phyloP scores from a whole-genome alignment of 1,140 invertebrate genomes.

The Ruditapes philippinarum region DNA sequence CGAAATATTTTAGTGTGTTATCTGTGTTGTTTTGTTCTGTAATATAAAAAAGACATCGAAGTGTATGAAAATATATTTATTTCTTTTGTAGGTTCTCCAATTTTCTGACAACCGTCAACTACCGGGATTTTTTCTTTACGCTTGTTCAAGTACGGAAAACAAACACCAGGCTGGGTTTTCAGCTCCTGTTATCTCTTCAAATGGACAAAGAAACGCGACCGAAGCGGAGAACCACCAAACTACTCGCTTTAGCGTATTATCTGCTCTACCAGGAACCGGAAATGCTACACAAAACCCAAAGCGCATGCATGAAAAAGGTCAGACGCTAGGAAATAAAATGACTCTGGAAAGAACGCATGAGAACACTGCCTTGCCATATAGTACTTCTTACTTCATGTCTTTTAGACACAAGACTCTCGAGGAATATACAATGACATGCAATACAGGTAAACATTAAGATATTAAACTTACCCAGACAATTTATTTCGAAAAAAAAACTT shows the following conservation, averaged over 20 bases:
- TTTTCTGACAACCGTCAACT: neutral
- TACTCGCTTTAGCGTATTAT: neutral
- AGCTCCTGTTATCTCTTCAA: neutral
- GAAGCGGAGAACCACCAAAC: conserved; percentile 27
- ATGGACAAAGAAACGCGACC: neutral
- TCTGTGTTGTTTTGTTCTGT: neutral
- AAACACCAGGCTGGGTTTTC: neutral
- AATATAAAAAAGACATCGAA: neutral
- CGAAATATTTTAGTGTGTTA: too few relatives aligned
- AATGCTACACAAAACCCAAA: conserved; percentile 29
- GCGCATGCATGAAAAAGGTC: conserved; percentile 1
- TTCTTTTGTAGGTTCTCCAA: neutral
- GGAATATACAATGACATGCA: too few relatives aligned
- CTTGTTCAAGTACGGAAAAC: neutral
- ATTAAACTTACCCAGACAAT: too few relatives aligned
- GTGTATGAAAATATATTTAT: neutral
- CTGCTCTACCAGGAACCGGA: conserved; percentile 42
- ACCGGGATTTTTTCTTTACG: neutral
- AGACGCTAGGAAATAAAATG: too few relatives aligned
- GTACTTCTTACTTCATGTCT: conserved; percentile 16
- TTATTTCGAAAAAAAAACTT: too few relatives aligned
- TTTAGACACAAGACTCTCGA: conserved; percentile 24
- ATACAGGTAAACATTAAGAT: too few relatives aligned
- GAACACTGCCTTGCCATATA: neutral
- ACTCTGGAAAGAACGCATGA: neutral